These are phyloP conservation scores for Paguma larvata DNA, from an alignment of 2,797 vertebrate species.

Conservation along the genomic window DNA sequence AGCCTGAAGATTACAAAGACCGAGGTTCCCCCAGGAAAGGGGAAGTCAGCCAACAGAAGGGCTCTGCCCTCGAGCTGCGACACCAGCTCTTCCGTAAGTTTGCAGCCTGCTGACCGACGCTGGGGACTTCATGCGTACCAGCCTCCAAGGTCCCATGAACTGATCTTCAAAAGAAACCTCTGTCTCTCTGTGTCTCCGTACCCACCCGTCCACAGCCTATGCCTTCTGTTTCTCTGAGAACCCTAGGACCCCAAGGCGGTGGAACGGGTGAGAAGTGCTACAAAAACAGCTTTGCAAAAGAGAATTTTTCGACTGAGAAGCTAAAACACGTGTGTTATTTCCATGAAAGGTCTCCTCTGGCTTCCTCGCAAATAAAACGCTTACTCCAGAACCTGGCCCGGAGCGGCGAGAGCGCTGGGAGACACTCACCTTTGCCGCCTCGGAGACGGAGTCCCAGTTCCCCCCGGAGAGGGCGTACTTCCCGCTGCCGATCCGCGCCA, in stretches of 20 bases:
- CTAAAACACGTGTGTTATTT: rapidly evolving
- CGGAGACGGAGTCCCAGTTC: slow-evolving; percentile 97
- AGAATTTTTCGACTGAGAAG: not conserved
- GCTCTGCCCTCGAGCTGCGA: not conserved
- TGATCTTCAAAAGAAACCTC: not conserved
- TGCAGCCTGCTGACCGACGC: not conserved
- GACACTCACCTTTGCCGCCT: slow-evolving; percentile 93
- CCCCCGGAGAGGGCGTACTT: slow-evolving; percentile 95
- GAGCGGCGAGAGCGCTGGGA: rapidly evolving
- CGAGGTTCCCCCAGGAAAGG: not conserved
- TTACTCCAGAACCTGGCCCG: rapidly evolving
- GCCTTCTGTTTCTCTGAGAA: not conserved
- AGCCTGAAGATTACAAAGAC: not conserved
- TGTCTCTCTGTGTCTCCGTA: not conserved
- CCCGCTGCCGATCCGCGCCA: slow-evolving; percentile 96
- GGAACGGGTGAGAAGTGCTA: not conserved
- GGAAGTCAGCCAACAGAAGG: rapidly evolving
- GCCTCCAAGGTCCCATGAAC: not conserved
- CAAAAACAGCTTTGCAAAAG: not conserved
- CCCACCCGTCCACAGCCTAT: rapidly evolving
- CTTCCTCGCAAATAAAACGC: rapidly evolving
- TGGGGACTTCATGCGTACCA: rapidly evolving
- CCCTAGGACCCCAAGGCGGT: rapidly evolving
- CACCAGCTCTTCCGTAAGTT: rapidly evolving
- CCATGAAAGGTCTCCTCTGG: rapidly evolving